phyloP scores from a whole-genome alignment of 2,113 vertebrate genomes.

The Martes martes region DNA sequence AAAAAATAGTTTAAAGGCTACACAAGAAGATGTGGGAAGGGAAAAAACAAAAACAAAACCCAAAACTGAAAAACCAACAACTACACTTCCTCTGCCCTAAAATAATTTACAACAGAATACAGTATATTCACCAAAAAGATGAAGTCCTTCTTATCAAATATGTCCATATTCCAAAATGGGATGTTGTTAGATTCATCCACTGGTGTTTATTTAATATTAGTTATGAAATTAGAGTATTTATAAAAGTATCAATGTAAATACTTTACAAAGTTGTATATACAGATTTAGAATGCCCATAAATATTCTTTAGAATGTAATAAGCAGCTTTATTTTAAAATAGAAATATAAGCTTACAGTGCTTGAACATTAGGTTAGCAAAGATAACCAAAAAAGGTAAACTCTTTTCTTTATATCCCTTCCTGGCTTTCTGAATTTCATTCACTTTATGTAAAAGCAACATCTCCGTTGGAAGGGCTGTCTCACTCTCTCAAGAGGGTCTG shows the following conservation, averaged over 20 bases:
- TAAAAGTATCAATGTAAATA: neutral
- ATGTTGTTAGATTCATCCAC: neutral
- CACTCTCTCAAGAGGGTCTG: neutral
- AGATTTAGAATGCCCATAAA: neutral
- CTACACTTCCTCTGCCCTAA: neutral
- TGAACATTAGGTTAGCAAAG: neutral
- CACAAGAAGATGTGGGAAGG: neutral
- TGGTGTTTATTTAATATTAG: neutral
- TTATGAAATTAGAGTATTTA: neutral
- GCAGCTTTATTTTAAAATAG: slow-evolving; percentile 13
- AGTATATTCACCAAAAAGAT: neutral
- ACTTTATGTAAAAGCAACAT: neutral
- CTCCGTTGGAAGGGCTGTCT: neutral
- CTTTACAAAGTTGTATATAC: neutral
- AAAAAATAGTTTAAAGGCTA: neutral
- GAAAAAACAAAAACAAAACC: neutral
- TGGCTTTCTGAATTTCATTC: neutral
- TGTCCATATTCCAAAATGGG: neutral
- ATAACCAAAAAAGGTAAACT: neutral
- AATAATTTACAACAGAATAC: neutral
- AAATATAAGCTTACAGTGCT: neutral
- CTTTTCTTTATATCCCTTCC: neutral
- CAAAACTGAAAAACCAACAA: neutral
- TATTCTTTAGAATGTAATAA: neutral
- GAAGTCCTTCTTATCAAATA: neutral